These are phyloP conservation scores for Palythoa caribaeorum DNA, from an alignment of 92 coral and sea anemone species.

Conservation along the genomic window DNA sequence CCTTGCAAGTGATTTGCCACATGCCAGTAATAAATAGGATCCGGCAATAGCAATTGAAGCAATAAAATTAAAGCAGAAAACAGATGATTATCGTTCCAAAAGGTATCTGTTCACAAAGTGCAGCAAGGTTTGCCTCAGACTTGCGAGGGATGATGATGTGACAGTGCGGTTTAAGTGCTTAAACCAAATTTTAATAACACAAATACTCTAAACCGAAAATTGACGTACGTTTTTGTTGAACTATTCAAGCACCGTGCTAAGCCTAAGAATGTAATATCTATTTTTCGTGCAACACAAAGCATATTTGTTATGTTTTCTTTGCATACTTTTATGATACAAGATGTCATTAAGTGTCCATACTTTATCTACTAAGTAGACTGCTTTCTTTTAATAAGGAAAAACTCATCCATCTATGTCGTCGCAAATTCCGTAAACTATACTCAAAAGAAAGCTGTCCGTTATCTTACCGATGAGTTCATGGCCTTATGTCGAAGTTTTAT, in stretches of 20 bases:
- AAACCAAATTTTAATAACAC: neutral
- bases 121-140: neutral
- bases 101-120: neutral
- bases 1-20: too few species aligned
- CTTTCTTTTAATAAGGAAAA: conserved; percentile 18
- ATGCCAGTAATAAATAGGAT: too few species aligned
- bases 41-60: too few species aligned
- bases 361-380: conserved; percentile 13
- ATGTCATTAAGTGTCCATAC: neutral
- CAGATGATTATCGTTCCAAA: neutral
- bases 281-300: neutral
- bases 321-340: neutral
- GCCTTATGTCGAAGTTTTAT: conserved; percentile 14
- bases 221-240: neutral
- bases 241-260: too few species aligned
- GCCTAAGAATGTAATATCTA: too few species aligned
- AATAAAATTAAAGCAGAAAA: too few species aligned
- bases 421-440: conserved; percentile 39
- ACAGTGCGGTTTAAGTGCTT: neutral
- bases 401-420: conserved; percentile 57
- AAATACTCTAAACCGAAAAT: neutral
- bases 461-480: conserved; percentile 25
- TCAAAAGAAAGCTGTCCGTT: conserved; percentile 35
- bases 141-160: neutral
- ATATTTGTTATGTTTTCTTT: conserved; percentile 39